Conservation (phyloP, 2,113 vertebrate species). For the Takifugu bimaculatus region DNA sequence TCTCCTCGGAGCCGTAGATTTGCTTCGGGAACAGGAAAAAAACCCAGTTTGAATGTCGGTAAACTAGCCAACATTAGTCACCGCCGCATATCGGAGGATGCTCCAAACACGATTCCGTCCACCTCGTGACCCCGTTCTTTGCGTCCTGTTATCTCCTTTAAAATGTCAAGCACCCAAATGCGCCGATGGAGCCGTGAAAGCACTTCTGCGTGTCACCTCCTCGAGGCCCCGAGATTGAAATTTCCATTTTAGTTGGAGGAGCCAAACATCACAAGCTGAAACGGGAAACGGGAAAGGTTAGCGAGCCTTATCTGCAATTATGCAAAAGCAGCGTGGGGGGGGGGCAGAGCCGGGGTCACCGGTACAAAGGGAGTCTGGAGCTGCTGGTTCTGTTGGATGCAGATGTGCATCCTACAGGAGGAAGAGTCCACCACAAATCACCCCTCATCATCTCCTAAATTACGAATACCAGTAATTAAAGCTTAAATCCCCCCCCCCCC, state of each 20-base stretch:
- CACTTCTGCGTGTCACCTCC: conserved; percentile 65
- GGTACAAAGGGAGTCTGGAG: conserved; percentile 58
- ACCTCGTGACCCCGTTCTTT: conserved; percentile 54
- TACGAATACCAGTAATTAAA: conserved; percentile 59
- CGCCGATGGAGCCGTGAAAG: conserved; percentile 66
- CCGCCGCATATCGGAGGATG: too few species aligned
- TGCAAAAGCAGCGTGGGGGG: conserved; percentile 56
- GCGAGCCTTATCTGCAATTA: conserved; percentile 71
- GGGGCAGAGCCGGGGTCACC: conserved; percentile 38
- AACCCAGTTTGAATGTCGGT: neutral
- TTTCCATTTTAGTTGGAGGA: conserved; percentile 58
- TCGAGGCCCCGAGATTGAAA: conserved; percentile 61
- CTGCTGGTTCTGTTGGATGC: conserved; percentile 24
- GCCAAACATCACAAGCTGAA: conserved; percentile 60
- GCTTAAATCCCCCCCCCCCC: conserved; percentile 47
- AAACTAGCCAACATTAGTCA: too few species aligned
- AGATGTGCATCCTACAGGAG: conserved; percentile 55
- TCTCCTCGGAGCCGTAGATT: too few species aligned
- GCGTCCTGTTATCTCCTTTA: conserved; percentile 53
- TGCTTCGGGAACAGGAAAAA: neutral
- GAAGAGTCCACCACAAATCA: conserved; percentile 56
- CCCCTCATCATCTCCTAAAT: conserved; percentile 49
- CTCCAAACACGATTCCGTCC: conserved; percentile 40
- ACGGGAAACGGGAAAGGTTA: conserved; percentile 67
- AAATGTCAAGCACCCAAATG: conserved; percentile 70